Conservation (phyloP, 2,888 invertebrate genomes). For the Ophraella communa region DNA sequence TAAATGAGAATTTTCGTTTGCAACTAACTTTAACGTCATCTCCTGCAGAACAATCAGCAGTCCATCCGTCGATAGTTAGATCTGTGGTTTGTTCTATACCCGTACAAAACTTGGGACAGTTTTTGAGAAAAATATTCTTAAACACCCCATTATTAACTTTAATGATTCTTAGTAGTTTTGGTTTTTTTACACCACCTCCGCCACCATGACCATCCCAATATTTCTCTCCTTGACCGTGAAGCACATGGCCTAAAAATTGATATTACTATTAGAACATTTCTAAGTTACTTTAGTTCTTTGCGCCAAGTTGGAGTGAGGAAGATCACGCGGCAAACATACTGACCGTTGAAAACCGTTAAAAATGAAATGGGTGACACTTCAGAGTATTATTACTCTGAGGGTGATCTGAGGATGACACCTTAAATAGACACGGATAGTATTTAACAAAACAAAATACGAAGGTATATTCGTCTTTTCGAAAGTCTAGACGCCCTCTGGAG, state of each 20-base stretch:
- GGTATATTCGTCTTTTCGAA: too few species aligned
- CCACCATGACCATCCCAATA: conserved; percentile 28
- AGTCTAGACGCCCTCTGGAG: too few species aligned
- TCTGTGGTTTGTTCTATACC: neutral
- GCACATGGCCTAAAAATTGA: conserved; percentile 8
- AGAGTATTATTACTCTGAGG: too few species aligned
- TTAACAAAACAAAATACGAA: too few species aligned
- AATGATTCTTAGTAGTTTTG: neutral
- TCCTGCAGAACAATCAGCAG: conserved; percentile 12
- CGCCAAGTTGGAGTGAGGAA: too few species aligned
- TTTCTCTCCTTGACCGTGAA: conserved; percentile 19
- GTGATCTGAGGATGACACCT: too few species aligned
- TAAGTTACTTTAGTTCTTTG: neutral
- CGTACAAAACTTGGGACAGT: conserved; percentile 24
- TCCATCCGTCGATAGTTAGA: conserved; percentile 16
- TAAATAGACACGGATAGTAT: too few species aligned
- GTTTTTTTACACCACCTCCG: conserved; percentile 12
- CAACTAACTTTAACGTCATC: neutral
- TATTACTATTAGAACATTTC: neutral
- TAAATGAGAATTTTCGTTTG: too few species aligned
- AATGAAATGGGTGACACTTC: too few species aligned
- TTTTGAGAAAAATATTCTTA: conserved; percentile 22
- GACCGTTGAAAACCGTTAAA: too few species aligned
- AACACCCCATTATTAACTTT: conserved; percentile 9
- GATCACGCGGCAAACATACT: too few species aligned